These are phyloP conservation scores for Sceloporus tristichus DNA, from an alignment of 2,113 vertebrate genomes.

Conservation along the genomic window DNA sequence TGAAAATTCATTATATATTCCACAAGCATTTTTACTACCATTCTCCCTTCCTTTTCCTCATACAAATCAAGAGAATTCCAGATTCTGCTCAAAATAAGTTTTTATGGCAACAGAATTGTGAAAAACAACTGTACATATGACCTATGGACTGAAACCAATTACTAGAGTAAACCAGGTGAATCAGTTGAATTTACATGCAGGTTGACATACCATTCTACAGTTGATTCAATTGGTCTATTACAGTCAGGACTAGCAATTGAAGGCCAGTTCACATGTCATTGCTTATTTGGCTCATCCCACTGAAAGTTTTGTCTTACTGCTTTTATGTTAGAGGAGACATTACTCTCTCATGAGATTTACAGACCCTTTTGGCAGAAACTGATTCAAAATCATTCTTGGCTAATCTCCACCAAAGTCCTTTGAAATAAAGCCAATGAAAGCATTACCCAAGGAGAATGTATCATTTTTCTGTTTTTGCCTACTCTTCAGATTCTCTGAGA, in stretches of 20 bases:
- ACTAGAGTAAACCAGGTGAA: too few relatives aligned
- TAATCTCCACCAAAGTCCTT: not conserved
- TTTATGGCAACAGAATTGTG: not conserved
- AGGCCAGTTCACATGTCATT: not conserved
- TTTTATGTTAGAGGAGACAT: not conserved
- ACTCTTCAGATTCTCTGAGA: not conserved
- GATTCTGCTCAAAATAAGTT: not conserved
- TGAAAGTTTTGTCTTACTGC: constrained; percentile 6
- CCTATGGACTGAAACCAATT: not conserved
- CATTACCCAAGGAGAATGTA: not conserved
- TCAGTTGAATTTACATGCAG: too few relatives aligned
- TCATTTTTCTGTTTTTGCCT: not conserved
- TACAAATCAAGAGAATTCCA: not conserved
- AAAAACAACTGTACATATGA: not conserved
- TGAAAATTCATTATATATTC: not conserved
- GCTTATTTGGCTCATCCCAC: constrained; percentile 17
- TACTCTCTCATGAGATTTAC: constrained; percentile 32
- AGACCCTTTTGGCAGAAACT: constrained; percentile 13
- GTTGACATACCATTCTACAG: too few relatives aligned
- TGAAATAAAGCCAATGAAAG: not conserved
- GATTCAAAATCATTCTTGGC: constrained; percentile 30
- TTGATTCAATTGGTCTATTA: too few relatives aligned
- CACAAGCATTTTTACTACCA: not conserved
- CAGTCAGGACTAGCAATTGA: too few relatives aligned
- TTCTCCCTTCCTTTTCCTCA: not conserved